Evolutionary conservation across 2,113 vertebrate genomes (phyloP).

Genomic region (Peromyscus polionotus): DNA sequence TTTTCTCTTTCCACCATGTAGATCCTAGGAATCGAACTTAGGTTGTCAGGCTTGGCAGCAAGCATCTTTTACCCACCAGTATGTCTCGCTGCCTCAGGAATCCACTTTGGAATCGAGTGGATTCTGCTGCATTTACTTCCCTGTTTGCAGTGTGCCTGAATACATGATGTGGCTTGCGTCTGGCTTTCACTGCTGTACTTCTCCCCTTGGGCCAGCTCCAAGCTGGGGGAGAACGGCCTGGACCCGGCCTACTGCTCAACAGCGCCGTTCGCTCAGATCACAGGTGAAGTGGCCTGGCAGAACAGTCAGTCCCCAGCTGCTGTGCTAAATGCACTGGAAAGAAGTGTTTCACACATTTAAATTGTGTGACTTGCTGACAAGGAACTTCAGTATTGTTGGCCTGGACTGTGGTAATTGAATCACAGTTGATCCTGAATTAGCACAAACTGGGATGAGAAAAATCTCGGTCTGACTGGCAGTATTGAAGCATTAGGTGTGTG

Average conservation of each 20-base stretch:
- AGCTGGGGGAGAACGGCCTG: not conserved
- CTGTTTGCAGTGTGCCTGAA: not conserved
- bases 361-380: constrained; percentile 66
- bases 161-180: constrained; percentile 11
- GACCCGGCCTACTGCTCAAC: not conserved
- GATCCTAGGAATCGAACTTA: not conserved
- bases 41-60: not conserved
- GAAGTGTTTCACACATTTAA: constrained; percentile 75
- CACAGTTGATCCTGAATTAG: constrained; percentile 61
- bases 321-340: constrained; percentile 69
- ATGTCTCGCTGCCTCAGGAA: no score
- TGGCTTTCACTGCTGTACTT: not conserved
- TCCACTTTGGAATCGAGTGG: constrained; percentile 19
- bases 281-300: constrained; percentile 53
- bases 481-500: not conserved
- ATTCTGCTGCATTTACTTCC: not conserved
- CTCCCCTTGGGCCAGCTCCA: not conserved
- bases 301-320: constrained; percentile 51
- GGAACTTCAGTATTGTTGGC: constrained; percentile 59
- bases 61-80: not conserved
- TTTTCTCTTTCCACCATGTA: not conserved
- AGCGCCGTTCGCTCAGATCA: constrained; percentile 24
- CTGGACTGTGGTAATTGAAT: constrained; percentile 64
- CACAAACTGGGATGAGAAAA: constrained; percentile 29
- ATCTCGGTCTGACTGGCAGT: not conserved